Evolutionary conservation across 2,113 vertebrate genomes (phyloP).

Genomic region (Oxyura jamaicensis): DNA sequence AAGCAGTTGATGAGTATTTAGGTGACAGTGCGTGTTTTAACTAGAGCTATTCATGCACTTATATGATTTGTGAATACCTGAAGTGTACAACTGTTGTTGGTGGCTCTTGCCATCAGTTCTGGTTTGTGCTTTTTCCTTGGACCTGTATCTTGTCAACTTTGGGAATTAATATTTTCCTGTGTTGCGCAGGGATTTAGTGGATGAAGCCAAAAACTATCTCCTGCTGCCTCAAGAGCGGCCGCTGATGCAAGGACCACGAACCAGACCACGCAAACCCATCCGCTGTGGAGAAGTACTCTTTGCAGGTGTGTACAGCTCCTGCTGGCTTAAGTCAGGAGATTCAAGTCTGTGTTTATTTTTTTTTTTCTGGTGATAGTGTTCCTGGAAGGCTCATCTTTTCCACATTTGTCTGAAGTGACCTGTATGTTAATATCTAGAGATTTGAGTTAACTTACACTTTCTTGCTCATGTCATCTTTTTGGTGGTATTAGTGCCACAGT

Average conservation of each 20-base stretch:
- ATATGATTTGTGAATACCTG: not conserved
- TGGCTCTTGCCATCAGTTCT: not conserved
- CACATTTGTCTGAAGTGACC: not conserved
- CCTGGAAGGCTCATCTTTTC: not conserved
- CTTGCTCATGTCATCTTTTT: not conserved
- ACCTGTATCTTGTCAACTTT: not conserved
- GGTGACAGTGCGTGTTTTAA: not conserved
- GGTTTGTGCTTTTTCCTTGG: not conserved
- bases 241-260: conserved; percentile 96
- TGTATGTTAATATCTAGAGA: not conserved
- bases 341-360: not conserved
- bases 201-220: conserved; percentile 98
- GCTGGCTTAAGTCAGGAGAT: not conserved
- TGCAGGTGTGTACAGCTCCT: conserved; percentile 81
- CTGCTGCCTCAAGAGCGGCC: conserved; percentile 96
- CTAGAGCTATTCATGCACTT: not conserved
- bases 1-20: not conserved
- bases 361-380: not conserved
- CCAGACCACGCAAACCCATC: conserved; percentile 94
- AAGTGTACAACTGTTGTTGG: not conserved
- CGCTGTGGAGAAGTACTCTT: conserved; percentile 98
- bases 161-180: conserved; percentile 14
- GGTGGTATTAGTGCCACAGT: not conserved
- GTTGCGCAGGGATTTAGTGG: conserved; percentile 90
- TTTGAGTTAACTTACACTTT: not conserved